A percentile compares a stretch with the other conserved stretches of the same genome.
Evolutionary conservation across 2,113 vertebrate species (phyloP).

Genomic region (Elgaria multicarinata): DNA sequence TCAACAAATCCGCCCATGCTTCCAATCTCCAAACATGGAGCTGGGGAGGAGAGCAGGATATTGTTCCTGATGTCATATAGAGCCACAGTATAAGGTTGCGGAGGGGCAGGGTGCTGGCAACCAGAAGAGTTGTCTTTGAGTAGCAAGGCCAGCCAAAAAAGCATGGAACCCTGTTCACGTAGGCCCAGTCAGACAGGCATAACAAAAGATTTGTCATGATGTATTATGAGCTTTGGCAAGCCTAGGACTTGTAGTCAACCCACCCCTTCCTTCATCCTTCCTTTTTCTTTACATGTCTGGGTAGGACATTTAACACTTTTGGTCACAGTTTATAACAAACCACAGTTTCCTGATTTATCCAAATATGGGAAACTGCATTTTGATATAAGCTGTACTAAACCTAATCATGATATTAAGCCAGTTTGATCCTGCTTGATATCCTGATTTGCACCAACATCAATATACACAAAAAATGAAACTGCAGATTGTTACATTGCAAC

Average conservation of each 20-base stretch:
- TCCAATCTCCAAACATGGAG: neutral
- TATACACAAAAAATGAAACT: neutral
- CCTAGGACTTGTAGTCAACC: neutral
- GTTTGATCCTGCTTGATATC: neutral
- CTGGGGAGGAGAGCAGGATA: neutral
- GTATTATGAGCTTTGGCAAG: neutral
- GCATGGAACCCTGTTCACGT: neutral
- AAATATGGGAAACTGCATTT: neutral
- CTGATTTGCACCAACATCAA: neutral
- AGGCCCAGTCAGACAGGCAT: neutral
- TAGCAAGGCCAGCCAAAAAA: neutral
- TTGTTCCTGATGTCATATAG: neutral
- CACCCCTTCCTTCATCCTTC: neutral
- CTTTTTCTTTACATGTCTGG: neutral
- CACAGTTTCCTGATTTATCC: neutral
- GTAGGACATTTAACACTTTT: neutral
- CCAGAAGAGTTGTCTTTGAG: neutral
- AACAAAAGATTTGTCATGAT: neutral
- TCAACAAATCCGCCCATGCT: neutral
- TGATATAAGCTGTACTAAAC: neutral
- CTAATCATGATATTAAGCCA: neutral
- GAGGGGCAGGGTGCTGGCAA: neutral
- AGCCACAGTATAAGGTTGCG: neutral
- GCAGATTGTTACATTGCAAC: neutral
- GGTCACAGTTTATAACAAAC: neutral